phyloP scores from a whole-genome alignment of 2,113 vertebrate species.

The Pogonocichla stellata region DNA sequence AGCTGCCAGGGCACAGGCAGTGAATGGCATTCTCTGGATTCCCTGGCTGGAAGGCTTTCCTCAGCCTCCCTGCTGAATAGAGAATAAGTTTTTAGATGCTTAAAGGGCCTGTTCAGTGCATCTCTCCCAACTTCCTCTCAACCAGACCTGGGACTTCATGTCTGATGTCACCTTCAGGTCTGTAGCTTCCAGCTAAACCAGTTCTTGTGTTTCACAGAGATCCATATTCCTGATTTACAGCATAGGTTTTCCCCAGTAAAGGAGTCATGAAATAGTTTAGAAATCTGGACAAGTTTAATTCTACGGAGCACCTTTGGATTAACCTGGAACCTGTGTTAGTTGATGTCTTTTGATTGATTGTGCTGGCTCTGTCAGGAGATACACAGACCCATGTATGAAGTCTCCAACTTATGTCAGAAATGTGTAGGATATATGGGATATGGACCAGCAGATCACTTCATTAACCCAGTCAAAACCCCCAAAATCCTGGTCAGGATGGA shows the following conservation, averaged over 20 bases:
- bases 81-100: background rate
- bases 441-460: background rate
- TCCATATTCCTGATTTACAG: background rate
- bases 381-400: background rate
- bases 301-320: background rate
- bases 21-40: background rate
- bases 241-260: accelerated
- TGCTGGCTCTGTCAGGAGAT: background rate
- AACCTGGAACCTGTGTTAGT: background rate
- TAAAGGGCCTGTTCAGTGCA: background rate
- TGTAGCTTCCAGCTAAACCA: background rate
- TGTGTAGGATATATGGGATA: background rate
- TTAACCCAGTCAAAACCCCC: background rate
- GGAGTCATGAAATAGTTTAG: background rate
- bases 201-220: background rate
- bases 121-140: background rate
- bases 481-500: background rate
- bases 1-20: background rate
- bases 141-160: background rate
- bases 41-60: background rate
- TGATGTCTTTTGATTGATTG: background rate
- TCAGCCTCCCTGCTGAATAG: background rate
- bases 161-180: background rate
- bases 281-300: background rate
- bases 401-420: accelerated